phyloP scores from a whole-genome alignment of 2,113 vertebrate genomes.

The Vulpes vulpes region DNA sequence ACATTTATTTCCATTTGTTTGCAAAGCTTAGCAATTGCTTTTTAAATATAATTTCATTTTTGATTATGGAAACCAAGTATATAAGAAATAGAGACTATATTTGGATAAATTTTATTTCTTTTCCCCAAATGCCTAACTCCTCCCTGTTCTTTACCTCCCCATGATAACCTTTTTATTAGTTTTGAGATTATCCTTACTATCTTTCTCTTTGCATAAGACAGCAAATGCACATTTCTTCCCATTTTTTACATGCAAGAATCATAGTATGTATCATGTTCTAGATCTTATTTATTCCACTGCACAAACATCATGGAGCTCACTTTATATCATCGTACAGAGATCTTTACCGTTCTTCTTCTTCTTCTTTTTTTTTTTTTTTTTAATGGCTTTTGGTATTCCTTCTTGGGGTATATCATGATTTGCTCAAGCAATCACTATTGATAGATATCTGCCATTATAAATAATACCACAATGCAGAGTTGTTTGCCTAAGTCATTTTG shows the following conservation, averaged over 20 bases:
- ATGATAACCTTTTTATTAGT: background rate
- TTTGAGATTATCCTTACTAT: background rate
- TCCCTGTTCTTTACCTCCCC: background rate
- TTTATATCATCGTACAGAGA: background rate
- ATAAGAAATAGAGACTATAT: background rate
- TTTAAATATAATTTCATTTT: constrained; percentile 17
- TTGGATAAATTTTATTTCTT: background rate
- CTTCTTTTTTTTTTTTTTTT: background rate
- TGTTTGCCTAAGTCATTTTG: background rate
- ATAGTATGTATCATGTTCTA: background rate
- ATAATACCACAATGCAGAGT: background rate
- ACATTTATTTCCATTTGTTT: background rate
- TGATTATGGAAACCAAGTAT: background rate
- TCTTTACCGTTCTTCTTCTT: background rate
- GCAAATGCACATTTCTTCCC: background rate
- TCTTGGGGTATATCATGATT: background rate
- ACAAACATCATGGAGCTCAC: background rate
- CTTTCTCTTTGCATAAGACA: background rate
- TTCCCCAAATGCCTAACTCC: background rate
- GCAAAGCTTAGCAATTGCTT: background rate
- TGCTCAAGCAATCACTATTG: background rate
- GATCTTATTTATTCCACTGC: background rate
- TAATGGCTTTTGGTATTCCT: background rate
- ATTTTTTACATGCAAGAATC: background rate
- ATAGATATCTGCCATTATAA: background rate